Conservation (phyloP, 2,113 vertebrate species). For the Jacana jacana region DNA sequence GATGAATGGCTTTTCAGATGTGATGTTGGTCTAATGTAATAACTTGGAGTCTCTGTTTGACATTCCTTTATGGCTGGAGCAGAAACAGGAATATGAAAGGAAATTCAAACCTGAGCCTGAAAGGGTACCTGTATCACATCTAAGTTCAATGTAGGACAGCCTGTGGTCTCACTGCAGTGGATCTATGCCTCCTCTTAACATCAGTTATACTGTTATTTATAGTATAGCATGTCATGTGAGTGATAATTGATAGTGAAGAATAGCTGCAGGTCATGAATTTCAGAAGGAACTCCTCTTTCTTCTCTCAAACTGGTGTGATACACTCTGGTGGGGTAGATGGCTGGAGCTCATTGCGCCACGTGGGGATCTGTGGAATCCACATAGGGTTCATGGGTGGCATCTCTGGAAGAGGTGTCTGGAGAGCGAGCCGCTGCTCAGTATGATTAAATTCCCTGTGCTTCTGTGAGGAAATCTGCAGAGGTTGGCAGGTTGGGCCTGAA, state of each 20-base stretch:
- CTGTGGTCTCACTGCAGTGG: neutral
- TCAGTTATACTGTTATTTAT: neutral
- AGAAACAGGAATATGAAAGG: neutral
- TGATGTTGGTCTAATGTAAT: neutral
- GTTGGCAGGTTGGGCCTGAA: neutral
- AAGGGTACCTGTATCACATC: neutral
- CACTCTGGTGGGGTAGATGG: neutral
- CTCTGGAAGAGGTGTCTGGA: neutral
- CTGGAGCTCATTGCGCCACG: neutral
- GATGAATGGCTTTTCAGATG: neutral
- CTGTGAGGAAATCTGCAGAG: neutral
- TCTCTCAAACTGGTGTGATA: fast-evolving
- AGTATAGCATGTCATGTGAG: fast-evolving
- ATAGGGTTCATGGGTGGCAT: neutral
- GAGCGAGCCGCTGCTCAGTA: neutral
- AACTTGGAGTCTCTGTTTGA: neutral
- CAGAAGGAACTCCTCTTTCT: neutral
- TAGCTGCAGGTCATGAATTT: neutral
- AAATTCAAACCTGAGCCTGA: neutral
- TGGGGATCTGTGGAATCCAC: neutral
- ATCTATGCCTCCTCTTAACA: neutral
- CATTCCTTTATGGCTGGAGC: neutral
- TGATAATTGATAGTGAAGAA: neutral
- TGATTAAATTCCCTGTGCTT: neutral
- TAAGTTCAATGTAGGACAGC: neutral